Evolutionary conservation across 1,140 invertebrate genomes (phyloP), one percentile per base, ranked within the genome.

Genomic region (Diploscapter pachys): DNA sequence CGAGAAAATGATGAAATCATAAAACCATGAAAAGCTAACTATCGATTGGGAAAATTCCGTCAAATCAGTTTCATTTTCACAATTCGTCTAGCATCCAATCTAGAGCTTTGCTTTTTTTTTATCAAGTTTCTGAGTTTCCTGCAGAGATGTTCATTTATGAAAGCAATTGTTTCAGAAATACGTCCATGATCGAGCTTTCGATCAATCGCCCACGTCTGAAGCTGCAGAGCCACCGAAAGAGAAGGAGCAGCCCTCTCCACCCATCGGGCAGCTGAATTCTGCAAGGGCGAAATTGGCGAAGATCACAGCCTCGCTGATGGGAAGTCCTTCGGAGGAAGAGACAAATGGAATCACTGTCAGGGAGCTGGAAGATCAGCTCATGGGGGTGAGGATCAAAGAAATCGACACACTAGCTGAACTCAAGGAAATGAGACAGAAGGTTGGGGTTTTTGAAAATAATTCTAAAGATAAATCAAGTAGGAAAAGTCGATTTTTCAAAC

Each of bases 391-490:
- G 73, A 91, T 96, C 63, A 88, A 92, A 63, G 94, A 96, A 87
- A 93, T 95, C 88, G 93, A 96, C 82, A 92, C 93, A 3, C 87
- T 93, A 0, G 93, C 93, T 3, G 95, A 98, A 87, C 88, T 96
- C 0, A 97, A 98, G 86, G 94, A 96, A 85, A 89, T 95, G 63
- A 91, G 94, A 82, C 90, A 97, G 5, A 97, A 95, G 87, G 91
- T 85, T 80, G 31, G 31, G 31, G 31, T 31, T 31, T 31, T 31
- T 31, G 31, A 31, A 31, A 31, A 31, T 31, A 31, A 31, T 31
- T 31, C 31, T 0, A 31, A 31, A 31, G 31, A 31, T 31, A 31
- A 31, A 31, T 31, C 31, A 31, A 31, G 1, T 31, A 31, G 31
- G 31, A 31, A 31, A 31, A 31, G 0, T 31, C 1, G 31, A 31